Conservation (phyloP, 2,113 vertebrate genomes). For the Charadrius vociferus region DNA sequence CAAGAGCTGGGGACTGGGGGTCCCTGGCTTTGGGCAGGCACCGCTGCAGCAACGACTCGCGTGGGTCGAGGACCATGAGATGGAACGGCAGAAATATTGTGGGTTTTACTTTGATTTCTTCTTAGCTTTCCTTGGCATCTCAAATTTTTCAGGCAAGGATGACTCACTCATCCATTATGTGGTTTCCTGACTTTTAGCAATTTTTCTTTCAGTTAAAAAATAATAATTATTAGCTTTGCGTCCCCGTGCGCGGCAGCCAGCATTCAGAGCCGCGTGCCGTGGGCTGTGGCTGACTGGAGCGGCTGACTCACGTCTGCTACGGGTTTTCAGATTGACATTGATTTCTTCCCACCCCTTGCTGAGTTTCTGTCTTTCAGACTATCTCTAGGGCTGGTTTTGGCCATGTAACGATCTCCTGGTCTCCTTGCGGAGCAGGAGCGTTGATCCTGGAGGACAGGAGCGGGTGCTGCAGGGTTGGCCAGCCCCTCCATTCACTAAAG, state of each 20-base stretch:
- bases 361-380: fast-evolving
- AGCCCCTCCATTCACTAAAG: background rate
- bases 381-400: background rate
- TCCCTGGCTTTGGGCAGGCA: background rate
- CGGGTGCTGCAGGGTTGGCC: background rate
- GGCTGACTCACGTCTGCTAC: background rate
- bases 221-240: background rate
- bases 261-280: background rate
- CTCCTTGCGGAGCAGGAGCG: background rate
- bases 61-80: fast-evolving
- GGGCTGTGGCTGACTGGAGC: background rate
- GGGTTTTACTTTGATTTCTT: conserved; percentile 7
- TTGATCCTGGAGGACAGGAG: background rate
- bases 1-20: fast-evolving
- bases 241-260: background rate
- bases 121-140: conserved; percentile 3
- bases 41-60: fast-evolving
- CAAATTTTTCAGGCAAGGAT: conserved; percentile 18
- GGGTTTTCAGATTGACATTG: background rate
- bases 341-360: background rate
- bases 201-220: background rate
- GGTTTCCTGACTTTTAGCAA: conserved; percentile 43
- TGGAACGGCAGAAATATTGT: background rate
- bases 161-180: conserved; percentile 63
- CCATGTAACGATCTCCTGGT: background rate